These are phyloP conservation scores for Salpingus planirostris DNA, from an alignment of 2,888 invertebrate species.

Conservation along the genomic window DNA sequence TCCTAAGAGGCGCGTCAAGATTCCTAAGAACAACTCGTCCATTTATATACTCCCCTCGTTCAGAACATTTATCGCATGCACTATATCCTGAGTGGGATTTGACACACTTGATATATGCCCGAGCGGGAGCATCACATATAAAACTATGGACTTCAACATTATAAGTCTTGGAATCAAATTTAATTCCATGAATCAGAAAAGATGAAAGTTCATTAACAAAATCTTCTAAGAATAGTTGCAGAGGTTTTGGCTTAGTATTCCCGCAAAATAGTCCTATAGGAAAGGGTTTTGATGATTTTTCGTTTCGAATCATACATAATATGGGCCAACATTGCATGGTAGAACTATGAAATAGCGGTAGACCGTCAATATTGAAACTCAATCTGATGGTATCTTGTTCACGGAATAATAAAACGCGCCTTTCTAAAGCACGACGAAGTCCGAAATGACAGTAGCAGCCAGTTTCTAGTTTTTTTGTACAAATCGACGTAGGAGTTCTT, in stretches of 20 bases:
- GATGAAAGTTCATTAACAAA: constrained; percentile 8
- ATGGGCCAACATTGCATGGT: constrained; percentile 13
- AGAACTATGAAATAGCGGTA: constrained; percentile 12
- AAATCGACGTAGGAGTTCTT: too few species aligned
- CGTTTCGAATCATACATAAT: constrained; percentile 9
- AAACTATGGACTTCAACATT: constrained; percentile 13
- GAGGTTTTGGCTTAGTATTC: constrained; percentile 6
- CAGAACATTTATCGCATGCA: constrained; percentile 17
- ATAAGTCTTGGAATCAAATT: constrained; percentile 1
- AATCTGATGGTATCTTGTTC: too few species aligned
- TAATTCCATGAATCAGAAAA: constrained; percentile 3
- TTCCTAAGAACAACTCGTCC: constrained; percentile 5
- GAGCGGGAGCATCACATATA: constrained; percentile 18
- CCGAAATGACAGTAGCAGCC: too few species aligned
- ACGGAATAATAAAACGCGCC: too few species aligned
- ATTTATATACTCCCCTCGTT: constrained; percentile 7
- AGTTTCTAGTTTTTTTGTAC: too few species aligned
- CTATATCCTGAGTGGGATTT: constrained; percentile 15
- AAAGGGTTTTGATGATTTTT: constrained; percentile 3
- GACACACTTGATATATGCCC: constrained; percentile 15
- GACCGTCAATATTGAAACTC: constrained; percentile 15
- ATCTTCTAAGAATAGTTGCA: constrained; percentile 6
- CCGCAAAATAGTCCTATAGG: constrained; percentile 9
- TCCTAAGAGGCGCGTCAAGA: constrained; percentile 1
- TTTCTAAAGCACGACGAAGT: too few species aligned